Base-by-base conservation (phyloP, 1,140 invertebrate species). In the Drosophila sturtevanti region DNA sequence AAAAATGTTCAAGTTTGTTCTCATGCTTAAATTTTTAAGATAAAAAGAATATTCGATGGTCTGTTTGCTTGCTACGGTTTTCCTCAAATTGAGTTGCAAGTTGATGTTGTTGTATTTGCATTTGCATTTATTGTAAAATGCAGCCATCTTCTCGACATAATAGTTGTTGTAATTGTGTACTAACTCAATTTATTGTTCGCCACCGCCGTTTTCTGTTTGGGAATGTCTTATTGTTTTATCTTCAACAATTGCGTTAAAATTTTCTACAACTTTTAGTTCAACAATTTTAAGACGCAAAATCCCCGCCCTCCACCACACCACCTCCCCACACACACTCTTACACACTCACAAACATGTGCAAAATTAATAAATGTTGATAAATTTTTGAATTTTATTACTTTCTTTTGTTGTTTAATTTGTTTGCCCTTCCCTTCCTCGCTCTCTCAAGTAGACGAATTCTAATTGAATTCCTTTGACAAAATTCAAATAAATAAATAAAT, bases 151-250 rank as follows among this genome's bases (percentile, higher is more conserved):
- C 51, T 18, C 27, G 16, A 58, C 58, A 71, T 84, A 79, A 85
- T 85, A 77, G 66, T 89, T 87, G 82, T 89, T 87, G 82, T 87
- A 89, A 89, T 87, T 87, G 72, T 67, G 68, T 60, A 73, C 79
- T 82, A 87, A 87, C 84, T 87, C 82, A 77, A 87, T 87, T 87
- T 69, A 55, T 77, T 68, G 79, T 59, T n/a, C n/a, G n/a, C n/a
- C n/a, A n/a, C n/a, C 38, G 64, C 68, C 51, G 64, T 68, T 77
- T 35, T 58, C 72, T 55, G 9, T 16, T 5, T 41, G n/a, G 5
- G 37, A n/a, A 1, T 74, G 61, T 68, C 34, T 24, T 35, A 55
- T 67, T 64, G 63, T 70, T 87, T 72, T 78, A 82, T 87, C 85
- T 31, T 79, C 55, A 82, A 81, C 79, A 87, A 87, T 89, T 87